A percentile compares a stretch with the other conserved stretches of the same genome.
Evolutionary conservation across 2,113 vertebrate genomes (phyloP).

Genomic region (Mirza zaza): DNA sequence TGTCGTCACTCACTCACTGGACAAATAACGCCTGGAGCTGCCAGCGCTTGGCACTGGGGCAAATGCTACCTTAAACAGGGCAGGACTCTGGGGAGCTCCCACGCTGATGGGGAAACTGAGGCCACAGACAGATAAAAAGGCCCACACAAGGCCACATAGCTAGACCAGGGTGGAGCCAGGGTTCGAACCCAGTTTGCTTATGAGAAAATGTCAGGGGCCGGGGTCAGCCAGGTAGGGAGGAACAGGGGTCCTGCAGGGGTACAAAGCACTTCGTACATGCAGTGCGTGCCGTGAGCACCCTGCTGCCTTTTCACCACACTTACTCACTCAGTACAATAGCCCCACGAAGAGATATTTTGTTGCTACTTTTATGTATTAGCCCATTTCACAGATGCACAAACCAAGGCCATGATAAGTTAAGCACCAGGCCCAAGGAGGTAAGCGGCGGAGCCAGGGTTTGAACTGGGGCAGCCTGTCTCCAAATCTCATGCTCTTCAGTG

Average conservation of each 20-base stretch:
- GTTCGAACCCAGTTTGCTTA: not conserved
- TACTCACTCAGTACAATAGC: not conserved
- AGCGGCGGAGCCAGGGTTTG: not conserved
- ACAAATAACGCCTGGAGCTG: not conserved
- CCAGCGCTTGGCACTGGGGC: not conserved
- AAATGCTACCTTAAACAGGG: not conserved
- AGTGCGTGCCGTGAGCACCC: not conserved
- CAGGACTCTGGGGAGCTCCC: not conserved
- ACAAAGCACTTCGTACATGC: not conserved
- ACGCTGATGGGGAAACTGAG: not conserved
- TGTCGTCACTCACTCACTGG: not conserved
- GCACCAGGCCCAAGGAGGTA: not conserved
- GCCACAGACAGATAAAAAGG: not conserved
- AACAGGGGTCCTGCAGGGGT: rapidly evolving
- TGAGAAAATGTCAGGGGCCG: not conserved
- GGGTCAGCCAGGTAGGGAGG: not conserved
- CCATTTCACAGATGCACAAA: not conserved
- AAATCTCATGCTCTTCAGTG: not conserved
- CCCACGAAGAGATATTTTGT: not conserved
- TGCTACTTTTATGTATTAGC: not conserved
- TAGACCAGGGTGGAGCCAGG: not conserved
- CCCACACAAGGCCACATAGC: not conserved
- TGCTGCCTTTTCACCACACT: not conserved
- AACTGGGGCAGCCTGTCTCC: not conserved
- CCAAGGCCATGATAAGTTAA: not conserved